Percentiles rank a stretch among this genome's conserved stretches.
Evolutionary conservation across 2,113 vertebrate species (phyloP).

Genomic region (Amazona vittata): DNA sequence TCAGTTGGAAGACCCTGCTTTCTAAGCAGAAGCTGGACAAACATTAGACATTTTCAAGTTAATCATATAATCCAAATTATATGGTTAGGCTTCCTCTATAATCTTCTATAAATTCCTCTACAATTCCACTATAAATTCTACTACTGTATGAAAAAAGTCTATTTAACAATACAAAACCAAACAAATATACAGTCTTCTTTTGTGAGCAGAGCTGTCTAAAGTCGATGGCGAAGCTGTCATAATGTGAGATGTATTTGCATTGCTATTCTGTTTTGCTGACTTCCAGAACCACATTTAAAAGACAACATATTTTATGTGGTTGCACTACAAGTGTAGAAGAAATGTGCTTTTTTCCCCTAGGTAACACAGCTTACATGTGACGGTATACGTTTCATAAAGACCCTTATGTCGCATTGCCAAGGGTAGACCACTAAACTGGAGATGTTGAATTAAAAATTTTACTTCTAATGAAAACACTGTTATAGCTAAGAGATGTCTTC

Average conservation of each 20-base stretch:
- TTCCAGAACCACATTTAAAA: neutral
- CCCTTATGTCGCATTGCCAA: neutral
- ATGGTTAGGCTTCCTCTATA: neutral
- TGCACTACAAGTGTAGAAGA: neutral
- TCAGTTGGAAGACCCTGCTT: neutral
- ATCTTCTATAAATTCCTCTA: neutral
- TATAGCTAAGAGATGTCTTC: neutral
- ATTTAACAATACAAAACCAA: neutral
- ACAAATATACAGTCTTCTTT: neutral
- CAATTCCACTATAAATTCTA: neutral
- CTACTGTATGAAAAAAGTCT: neutral
- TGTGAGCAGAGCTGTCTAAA: neutral
- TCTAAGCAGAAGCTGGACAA: neutral
- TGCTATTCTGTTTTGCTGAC: neutral
- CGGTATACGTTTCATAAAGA: neutral
- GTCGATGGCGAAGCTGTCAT: neutral
- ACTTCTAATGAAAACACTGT: neutral
- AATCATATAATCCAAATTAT: neutral
- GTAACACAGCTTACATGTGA: neutral
- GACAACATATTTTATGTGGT: rapidly evolving
- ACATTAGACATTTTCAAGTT: neutral
- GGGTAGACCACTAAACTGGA: neutral
- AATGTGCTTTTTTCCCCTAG: rapidly evolving
- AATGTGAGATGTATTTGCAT: neutral
- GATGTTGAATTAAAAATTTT: neutral